These are phyloP conservation scores for Dermatemys mawii DNA, from an alignment of 2,113 vertebrate genomes.

Conservation along the genomic window DNA sequence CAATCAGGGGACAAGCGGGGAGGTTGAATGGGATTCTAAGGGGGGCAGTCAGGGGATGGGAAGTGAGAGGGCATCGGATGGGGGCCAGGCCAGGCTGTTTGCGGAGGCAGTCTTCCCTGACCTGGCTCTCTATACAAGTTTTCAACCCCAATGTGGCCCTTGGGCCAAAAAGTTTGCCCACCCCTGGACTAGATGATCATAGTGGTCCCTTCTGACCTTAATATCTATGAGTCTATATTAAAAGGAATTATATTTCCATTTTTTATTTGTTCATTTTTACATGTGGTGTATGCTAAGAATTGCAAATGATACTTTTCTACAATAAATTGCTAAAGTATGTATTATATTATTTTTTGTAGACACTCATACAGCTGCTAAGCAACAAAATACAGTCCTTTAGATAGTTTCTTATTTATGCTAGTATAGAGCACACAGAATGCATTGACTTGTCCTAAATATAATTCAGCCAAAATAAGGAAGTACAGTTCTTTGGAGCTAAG, in stretches of 20 bases:
- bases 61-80: no score
- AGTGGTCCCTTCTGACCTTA: no score
- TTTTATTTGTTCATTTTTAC: background rate
- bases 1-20: no score
- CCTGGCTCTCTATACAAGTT: no score
- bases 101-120: no score
- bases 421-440: background rate
- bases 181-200: no score
- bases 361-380: background rate
- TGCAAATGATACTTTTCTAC: background rate
- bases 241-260: background rate
- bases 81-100: no score
- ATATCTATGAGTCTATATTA: no score
- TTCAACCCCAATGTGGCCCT: no score
- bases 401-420: background rate
- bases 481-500: background rate
- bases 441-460: background rate
- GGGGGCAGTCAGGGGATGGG: no score
- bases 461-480: background rate
- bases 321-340: background rate
- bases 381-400: background rate
- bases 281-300: background rate
- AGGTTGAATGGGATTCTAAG: no score
- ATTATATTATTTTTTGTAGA: background rate
- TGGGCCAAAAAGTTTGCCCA: no score